These are phyloP conservation scores for Alsophila aescularia DNA, from an alignment of 2,888 invertebrate species.

Conservation along the genomic window DNA sequence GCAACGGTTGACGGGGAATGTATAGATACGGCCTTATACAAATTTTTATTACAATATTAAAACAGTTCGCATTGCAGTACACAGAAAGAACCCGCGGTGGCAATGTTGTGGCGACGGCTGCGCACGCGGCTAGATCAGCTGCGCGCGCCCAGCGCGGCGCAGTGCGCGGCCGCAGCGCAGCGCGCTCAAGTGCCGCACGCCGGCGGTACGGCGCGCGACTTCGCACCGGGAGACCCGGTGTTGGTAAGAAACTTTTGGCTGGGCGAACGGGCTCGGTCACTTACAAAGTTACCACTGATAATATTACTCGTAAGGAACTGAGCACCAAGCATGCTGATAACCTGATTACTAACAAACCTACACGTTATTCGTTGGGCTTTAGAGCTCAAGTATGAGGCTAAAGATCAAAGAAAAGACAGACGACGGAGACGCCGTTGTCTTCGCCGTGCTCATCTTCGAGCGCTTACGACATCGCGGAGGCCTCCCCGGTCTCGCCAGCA, in stretches of 20 bases:
- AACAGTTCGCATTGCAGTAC: conserved; percentile 1
- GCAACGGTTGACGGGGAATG: not conserved
- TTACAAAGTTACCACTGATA: not conserved
- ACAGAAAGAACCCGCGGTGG: conserved; percentile 6
- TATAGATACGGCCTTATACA: not conserved
- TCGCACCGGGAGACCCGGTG: too few relatives aligned
- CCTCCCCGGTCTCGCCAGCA: not conserved
- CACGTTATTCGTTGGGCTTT: not conserved
- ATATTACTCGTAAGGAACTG: not conserved
- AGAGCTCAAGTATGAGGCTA: not conserved
- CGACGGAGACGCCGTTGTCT: not conserved
- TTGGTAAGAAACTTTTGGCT: not conserved
- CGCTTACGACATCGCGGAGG: too few relatives aligned
- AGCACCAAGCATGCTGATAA: not conserved
- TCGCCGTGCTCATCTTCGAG: too few relatives aligned
- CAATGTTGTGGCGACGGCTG: conserved; percentile 5
- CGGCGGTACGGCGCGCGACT: not conserved
- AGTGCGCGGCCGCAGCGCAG: not conserved
- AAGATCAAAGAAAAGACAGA: too few relatives aligned
- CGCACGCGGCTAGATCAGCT: conserved; percentile 8
- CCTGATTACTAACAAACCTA: not conserved
- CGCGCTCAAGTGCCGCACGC: not conserved
- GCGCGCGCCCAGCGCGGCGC: not conserved
- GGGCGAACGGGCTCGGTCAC: too few relatives aligned
- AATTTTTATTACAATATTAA: not conserved